Base-by-base conservation (phyloP, 1,140 invertebrate genomes). In the Maconellicoccus hirsutus region DNA sequence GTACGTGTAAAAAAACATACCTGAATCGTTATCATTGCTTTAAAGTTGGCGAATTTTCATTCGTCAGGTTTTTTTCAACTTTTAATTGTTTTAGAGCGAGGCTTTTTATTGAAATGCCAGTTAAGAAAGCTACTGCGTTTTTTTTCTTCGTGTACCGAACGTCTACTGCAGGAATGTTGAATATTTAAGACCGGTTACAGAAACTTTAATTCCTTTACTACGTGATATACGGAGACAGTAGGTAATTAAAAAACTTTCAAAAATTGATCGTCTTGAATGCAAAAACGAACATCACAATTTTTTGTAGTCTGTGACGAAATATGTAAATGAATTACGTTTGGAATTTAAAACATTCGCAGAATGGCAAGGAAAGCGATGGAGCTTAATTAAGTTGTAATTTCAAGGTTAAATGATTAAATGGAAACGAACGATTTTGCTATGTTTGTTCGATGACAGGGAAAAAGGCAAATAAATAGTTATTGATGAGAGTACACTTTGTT, bases 181-280 rank as follows among this genome's bases (percentile, higher is more conserved):
- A 52, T 16, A 52, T 52, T 52, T 52, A 52, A 52, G 42, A 52
- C n/a, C 16, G n/a, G 42, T 52, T 52, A 16, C 10, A 2, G n/a
- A 52, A 52, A 52, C 42, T 52, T 52, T 52, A 14, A 19, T 14
- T 8, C 29, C 12, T 33, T 16, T 6, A 52, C 6, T 19, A 52
- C 42, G 3, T 52, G 3, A 52, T 52, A 16, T 52, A 52, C 42
- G n/a, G 10, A 19, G 16, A 52, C 42, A 8, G 42, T 8, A 52
- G 42, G n/a, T 52, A 52, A 52, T 52, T 52, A 52, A 52, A 52
- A 52, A 52, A 52, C 42, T 52, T 52, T 52, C 42, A 52, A 52
- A 52, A 52, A 52, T 52, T 52, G 42, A 52, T 52, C n/a, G 29
- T 33, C 29, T 33, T 12, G 29, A 33, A 33, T 33, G 29, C 12